Evolutionary conservation across 1,140 invertebrate genomes (phyloP), one percentile per base, ranked within the genome.

Genomic region (Lineus longissimus): DNA sequence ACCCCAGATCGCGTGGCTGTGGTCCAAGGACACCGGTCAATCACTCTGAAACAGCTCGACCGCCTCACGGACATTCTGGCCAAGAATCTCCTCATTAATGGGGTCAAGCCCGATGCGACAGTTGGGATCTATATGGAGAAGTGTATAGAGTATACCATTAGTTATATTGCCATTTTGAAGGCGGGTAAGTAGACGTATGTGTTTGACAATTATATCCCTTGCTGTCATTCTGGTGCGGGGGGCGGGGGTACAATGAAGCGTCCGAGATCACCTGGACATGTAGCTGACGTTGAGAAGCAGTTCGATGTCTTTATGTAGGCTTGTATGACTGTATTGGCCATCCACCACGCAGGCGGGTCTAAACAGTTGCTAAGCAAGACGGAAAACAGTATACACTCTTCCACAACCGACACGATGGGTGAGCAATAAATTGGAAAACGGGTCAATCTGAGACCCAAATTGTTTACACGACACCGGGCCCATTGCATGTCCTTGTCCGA

Each of bases 151-250:
- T 83, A 78, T 61, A 71, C 74, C 11, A 64, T 82, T n/a, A 66
- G 78, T 27, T 85, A 85, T 61, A 83, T 86, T 62, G 80, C 81
- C 17, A 83, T 83, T 41, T 71, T 85, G 2, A 84, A 84, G 76
- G 81, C 84, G 30, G 82, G 80, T 80, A 59, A 57, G 31, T 64
- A 15, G 17, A 0, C n/a, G n/a, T n/a, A n/a, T n/a, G 29, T n/a
- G 40, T 13, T 60, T 27, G 17, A 27, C 19, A 17, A 43, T 17
- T 30, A 40, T 23, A 40, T 22, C 6, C 0, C 4, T 23, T 29
- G 41, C 15, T 23, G 30, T 62, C 13, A 61, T 19, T 30, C 61
- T n/a, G 25, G 19, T 59, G 11, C 40, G 11, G 40, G n/a, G 11
- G 11, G n/a, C 11, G 11, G 11, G 11, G 40, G 11, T 11, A 13